phyloP scores from a whole-genome alignment of 1,140 invertebrate species.

The Hypothenemus hampei region DNA sequence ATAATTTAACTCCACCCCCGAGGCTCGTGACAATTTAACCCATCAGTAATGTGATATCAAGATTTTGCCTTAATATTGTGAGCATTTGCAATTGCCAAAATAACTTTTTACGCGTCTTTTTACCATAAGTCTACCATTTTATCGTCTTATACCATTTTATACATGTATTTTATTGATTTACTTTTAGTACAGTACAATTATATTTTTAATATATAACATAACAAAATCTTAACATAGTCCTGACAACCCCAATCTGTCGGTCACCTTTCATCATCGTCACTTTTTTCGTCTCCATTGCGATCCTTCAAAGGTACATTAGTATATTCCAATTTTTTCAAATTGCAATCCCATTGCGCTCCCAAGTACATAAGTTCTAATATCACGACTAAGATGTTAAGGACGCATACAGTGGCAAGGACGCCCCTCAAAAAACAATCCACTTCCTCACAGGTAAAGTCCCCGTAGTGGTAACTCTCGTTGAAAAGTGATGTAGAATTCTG shows the following conservation, averaged over 20 bases:
- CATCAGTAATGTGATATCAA: no score
- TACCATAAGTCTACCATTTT: no score
- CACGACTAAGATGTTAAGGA: slow-evolving; percentile 42
- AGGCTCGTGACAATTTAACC: slow-evolving; percentile 22
- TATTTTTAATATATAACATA: no score
- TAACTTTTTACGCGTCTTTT: no score
- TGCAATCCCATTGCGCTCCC: slow-evolving; percentile 46
- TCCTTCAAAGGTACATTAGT: slow-evolving; percentile 20
- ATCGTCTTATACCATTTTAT: no score
- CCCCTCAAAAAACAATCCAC: slow-evolving; percentile 44
- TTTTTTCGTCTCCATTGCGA: no score
- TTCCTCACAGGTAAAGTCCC: slow-evolving; percentile 47
- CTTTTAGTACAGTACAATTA: no score
- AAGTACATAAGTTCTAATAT: slow-evolving; percentile 47
- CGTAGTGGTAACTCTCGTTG: slow-evolving; percentile 42
- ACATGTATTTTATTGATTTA: no score
- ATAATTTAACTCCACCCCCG: slow-evolving; percentile 29
- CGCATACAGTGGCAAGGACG: slow-evolving; percentile 44
- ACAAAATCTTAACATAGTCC: no score
- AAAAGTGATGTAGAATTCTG: slow-evolving; percentile 22
- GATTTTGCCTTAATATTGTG: no score
- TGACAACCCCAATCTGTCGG: no score
- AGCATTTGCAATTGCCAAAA: no score
- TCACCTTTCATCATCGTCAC: slow-evolving; percentile 3
- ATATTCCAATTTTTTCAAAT: slow-evolving; percentile 45